Evolutionary conservation across 2,888 invertebrate species (phyloP).

Genomic region (Heliconius aoede): DNA sequence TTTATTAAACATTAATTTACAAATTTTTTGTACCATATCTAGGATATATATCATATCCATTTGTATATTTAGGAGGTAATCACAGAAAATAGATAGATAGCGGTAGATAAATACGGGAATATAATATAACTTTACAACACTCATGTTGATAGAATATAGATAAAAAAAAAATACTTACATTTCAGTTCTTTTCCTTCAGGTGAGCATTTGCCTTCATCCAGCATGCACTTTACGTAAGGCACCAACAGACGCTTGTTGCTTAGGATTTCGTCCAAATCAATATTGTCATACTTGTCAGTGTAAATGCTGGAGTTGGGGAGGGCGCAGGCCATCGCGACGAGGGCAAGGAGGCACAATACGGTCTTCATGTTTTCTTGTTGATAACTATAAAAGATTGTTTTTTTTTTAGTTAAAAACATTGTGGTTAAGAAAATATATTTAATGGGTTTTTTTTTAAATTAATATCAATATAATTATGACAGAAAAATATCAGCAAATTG

Average conservation of each 20-base stretch:
- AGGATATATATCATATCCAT: too few species aligned
- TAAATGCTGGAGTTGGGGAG: constrained; percentile 57
- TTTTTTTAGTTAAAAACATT: background rate
- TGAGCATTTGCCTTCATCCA: constrained; percentile 86
- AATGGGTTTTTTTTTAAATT: background rate
- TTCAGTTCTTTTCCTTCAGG: constrained; percentile 88
- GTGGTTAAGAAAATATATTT: background rate
- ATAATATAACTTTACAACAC: too few species aligned
- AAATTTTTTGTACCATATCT: too few species aligned
- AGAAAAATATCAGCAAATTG: background rate
- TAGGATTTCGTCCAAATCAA: constrained; percentile 87
- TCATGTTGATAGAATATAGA: too few species aligned
- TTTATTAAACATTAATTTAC: too few species aligned
- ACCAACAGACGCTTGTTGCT: constrained; percentile 82
- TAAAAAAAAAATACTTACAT: constrained; percentile 79
- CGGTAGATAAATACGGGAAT: too few species aligned
- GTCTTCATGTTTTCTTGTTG: constrained; percentile 34
- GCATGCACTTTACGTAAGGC: constrained; percentile 87
- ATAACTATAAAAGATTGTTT: background rate
- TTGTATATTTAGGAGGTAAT: too few species aligned
- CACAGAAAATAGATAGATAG: too few species aligned
- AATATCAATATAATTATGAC: background rate
- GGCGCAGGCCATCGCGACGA: constrained; percentile 36
- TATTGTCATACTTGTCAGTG: constrained; percentile 86
- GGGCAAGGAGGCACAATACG: constrained; percentile 36